Evolutionary conservation across 1,140 invertebrate species (phyloP), one percentile per base, ranked within the genome.

Genomic region (Cotesia chilonis): DNA sequence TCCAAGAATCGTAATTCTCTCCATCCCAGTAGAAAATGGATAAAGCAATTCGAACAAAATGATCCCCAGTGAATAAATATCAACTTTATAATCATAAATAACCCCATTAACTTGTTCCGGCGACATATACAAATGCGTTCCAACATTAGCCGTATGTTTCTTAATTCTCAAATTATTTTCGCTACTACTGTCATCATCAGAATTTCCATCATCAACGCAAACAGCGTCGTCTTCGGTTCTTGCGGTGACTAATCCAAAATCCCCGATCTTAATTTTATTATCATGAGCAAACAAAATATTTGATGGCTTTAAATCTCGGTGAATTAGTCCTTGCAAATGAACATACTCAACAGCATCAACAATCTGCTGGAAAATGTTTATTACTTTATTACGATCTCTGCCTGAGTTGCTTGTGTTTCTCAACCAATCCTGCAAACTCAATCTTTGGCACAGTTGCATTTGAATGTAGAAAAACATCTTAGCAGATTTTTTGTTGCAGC

Each of bases 51-150:
- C 98, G 83, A 97, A 96, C 59, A 98, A 90, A 72, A 99, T 97
- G 60, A 99, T 88, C 1, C 97, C 98, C 70, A 99, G 85, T 0
- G 97, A 96, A 87, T 95, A 99, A 71, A 99, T 98, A 82, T 99
- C 98, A 41, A 99, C 96, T 88, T 98, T 99, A 80, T 95, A 94
- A 81, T 94, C 93, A 83, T 99, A 98, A 2, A 89, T 87, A 71
- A 91, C 88, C 1, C 93, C 92, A 9, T 88, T 85, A 10, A 93
- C 87, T 88, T 98, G 97, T 85, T 99, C 98, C 28, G 97, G 97
- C 71, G 96, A 98, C 97, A 99, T 99, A 83, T 99, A 99, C 0
- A 98, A 87, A 52, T 94, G 92, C 0, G 98, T 99, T 14, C 97
- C 96, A 67, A 94, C 92, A 76, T 90, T 86, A 54, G 90, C 89